These are phyloP conservation scores for Sphaerodactylus townsendi DNA, from an alignment of 2,113 vertebrate species.

Conservation along the genomic window DNA sequence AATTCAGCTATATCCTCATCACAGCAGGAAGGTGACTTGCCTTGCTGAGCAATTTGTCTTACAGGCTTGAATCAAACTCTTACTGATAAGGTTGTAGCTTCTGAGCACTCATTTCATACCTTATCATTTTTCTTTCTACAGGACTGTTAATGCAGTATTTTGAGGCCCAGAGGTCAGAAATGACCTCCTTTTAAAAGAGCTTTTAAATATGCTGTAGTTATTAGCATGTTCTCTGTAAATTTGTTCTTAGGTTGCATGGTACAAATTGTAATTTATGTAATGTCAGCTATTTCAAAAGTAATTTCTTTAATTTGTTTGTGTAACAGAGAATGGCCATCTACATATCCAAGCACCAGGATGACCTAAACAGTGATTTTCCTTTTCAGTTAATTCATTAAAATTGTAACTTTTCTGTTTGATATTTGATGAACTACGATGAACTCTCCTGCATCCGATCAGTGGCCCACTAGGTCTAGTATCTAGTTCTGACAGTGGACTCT, in stretches of 20 bases:
- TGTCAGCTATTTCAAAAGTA: slow-evolving; percentile 20
- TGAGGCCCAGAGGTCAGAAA: slow-evolving; percentile 81
- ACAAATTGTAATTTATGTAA: slow-evolving; percentile 53
- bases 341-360: slow-evolving; percentile 15
- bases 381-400: slow-evolving; percentile 9
- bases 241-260: slow-evolving; percentile 53
- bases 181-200: slow-evolving; percentile 77
- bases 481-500: too few relatives aligned
- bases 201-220: slow-evolving; percentile 72
- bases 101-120: slow-evolving; percentile 78
- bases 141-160: slow-evolving; percentile 76
- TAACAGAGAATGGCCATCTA: background rate
- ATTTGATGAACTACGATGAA: too few relatives aligned
- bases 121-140: slow-evolving; percentile 82
- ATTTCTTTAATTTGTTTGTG: slow-evolving; percentile 36
- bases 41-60: slow-evolving; percentile 84
- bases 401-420: too few relatives aligned
- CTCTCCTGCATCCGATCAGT: too few relatives aligned
- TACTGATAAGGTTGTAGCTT: slow-evolving; percentile 82
- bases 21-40: slow-evolving; percentile 82
- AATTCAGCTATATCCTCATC: slow-evolving; percentile 78
- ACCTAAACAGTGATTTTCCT: background rate
- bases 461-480: too few relatives aligned
- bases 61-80: slow-evolving; percentile 79
- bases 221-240: slow-evolving; percentile 59